Percentiles rank a stretch among this genome's conserved stretches.
These are phyloP conservation scores for Scomberomorus guttatus DNA, from an alignment of 2,797 vertebrate genomes.

Conservation along the genomic window DNA sequence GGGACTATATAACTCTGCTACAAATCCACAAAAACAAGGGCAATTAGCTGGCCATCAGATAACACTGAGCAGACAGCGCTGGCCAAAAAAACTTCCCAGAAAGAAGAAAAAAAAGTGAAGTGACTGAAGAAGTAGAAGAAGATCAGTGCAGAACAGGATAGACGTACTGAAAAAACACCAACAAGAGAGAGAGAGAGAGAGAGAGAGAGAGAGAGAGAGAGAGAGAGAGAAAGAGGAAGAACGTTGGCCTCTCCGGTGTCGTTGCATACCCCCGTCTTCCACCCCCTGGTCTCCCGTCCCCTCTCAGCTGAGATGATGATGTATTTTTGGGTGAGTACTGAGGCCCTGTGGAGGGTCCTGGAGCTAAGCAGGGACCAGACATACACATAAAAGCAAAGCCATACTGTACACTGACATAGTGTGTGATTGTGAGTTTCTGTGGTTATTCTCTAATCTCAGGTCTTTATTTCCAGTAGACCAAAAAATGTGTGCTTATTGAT, in stretches of 20 bases:
- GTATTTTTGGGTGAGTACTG: conserved; percentile 83
- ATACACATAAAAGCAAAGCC: neutral
- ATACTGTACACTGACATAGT: neutral
- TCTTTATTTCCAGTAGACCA: conserved; percentile 1
- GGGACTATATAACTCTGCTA: conserved; percentile 53
- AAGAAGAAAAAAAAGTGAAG: conserved; percentile 14
- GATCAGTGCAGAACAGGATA: conserved; percentile 34
- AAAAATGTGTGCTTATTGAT: conserved; percentile 17
- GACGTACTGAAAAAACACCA: conserved; percentile 19
- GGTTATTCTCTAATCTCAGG: neutral
- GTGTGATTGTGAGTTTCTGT: neutral
- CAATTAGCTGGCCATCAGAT: conserved; percentile 41
- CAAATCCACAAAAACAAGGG: conserved; percentile 53
- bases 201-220: conserved; percentile 34
- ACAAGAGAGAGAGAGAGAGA: conserved; percentile 6
- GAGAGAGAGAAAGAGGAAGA: conserved; percentile 48
- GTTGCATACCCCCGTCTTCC: conserved; percentile 51
- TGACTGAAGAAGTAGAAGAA: conserved; percentile 40
- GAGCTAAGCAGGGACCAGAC: conserved; percentile 1
- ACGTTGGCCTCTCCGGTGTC: conserved; percentile 54
- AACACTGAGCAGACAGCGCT: conserved; percentile 37
- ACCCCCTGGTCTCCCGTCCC: conserved; percentile 47
- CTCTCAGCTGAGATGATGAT: conserved; percentile 79
- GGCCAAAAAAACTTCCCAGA: conserved; percentile 14
- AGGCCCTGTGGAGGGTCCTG: conserved; percentile 44